Percentiles rank a stretch among this genome's conserved stretches.
Evolutionary conservation across 2,113 vertebrate genomes (phyloP).

Genomic region (Miniopterus natalensis): DNA sequence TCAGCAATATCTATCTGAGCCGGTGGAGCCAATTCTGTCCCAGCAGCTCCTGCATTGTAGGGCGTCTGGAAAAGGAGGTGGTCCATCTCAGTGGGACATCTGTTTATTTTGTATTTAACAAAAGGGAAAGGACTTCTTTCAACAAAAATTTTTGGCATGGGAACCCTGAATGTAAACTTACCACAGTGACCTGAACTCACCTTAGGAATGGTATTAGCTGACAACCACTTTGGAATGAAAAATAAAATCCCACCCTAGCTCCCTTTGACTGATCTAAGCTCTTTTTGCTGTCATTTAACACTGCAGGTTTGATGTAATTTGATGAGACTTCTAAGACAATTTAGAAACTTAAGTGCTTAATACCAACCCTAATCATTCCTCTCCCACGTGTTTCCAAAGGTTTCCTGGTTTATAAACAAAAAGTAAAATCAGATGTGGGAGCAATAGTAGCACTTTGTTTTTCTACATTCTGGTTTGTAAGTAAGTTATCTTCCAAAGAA

Average conservation of each 20-base stretch:
- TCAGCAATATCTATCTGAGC: not conserved
- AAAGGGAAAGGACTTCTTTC: conserved; percentile 54
- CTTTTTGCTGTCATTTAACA: conserved; percentile 68
- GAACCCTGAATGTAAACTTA: conserved; percentile 1
- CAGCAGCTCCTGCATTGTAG: not conserved
- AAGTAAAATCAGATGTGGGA: conserved; percentile 39
- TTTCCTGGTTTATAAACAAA: conserved; percentile 45
- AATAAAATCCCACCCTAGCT: conserved; percentile 37
- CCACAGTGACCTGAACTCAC: conserved; percentile 54
- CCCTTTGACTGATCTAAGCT: conserved; percentile 45
- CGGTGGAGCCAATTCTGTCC: not conserved
- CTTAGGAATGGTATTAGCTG: conserved; percentile 53
- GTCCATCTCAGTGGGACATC: not conserved
- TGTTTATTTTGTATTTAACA: conserved; percentile 60
- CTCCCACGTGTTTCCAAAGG: conserved; percentile 53
- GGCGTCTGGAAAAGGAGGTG: not conserved
- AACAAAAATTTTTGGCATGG: conserved; percentile 6
- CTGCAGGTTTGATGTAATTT: conserved; percentile 71
- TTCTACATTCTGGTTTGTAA: conserved; percentile 2
- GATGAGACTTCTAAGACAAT: conserved; percentile 73
- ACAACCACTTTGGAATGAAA: conserved; percentile 64
- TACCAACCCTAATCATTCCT: conserved; percentile 23
- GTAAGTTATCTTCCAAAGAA: conserved; percentile 10
- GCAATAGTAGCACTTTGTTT: conserved; percentile 18
- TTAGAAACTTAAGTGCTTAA: conserved; percentile 71